Percentiles rank a stretch among this genome's conserved stretches.
phyloP scores from a whole-genome alignment of 1,140 invertebrate species.

The Drosophila ogumai region DNA sequence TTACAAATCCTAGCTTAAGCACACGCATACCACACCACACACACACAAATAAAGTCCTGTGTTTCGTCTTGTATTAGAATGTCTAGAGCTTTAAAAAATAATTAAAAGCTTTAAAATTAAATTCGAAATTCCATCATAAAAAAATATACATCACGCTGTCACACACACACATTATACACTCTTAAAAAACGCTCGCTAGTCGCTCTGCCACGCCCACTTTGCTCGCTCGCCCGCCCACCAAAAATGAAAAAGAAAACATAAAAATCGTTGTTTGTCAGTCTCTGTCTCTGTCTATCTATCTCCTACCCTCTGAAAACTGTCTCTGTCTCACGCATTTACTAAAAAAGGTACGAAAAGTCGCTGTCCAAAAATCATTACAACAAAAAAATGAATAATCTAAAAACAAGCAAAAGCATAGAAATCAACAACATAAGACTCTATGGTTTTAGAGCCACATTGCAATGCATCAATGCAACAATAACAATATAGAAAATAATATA shows the following conservation, averaged over 20 bases:
- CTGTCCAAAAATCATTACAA: constrained; percentile 58
- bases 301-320: constrained; percentile 39
- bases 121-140: constrained; percentile 22
- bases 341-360: constrained; percentile 71
- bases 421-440: constrained; percentile 31
- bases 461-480: constrained; percentile 62
- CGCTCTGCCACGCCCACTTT: constrained; percentile 54
- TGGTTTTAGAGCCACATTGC: constrained; percentile 65
- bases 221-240: constrained; percentile 62
- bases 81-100: constrained; percentile 25
- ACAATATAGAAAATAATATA: constrained; percentile 11
- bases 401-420: constrained; percentile 28
- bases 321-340: constrained; percentile 70
- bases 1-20: constrained; percentile 44
- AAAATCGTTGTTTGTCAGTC: constrained; percentile 39
- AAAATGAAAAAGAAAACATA: constrained; percentile 7
- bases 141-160: constrained; percentile 51
- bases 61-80: constrained; percentile 52
- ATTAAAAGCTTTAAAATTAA: constrained; percentile 21
- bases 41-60: constrained; percentile 24
- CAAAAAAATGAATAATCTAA: constrained; percentile 29
- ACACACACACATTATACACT: constrained; percentile 41
- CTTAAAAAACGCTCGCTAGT: constrained; percentile 32
- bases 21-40: constrained; percentile 36
- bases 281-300: constrained; percentile 29